phyloP scores from a whole-genome alignment of 2,797 vertebrate species.

The Sebastes goodei region DNA sequence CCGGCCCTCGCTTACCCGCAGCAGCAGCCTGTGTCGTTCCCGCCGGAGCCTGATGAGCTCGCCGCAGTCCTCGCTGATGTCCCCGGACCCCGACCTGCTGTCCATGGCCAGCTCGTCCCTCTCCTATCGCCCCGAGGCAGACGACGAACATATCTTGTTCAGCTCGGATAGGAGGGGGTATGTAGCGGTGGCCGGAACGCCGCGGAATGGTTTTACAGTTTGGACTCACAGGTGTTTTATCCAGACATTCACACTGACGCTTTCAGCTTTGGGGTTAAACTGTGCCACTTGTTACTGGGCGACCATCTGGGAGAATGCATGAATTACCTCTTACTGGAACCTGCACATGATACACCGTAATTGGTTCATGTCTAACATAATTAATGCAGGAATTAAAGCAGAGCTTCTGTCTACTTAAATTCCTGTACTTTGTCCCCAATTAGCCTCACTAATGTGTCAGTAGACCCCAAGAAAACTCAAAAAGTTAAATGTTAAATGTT shows the following conservation, averaged over 20 bases:
- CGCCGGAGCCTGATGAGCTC: constrained; percentile 90
- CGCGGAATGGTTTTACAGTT: constrained; percentile 65
- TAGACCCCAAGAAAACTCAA: neutral
- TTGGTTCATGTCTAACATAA: neutral
- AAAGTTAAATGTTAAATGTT: neutral
- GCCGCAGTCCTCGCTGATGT: constrained; percentile 88
- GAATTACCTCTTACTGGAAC: neutral
- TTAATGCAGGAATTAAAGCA: neutral
- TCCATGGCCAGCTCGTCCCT: constrained; percentile 93
- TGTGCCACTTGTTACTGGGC: neutral
- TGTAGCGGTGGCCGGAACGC: constrained; percentile 56
- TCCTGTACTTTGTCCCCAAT: neutral
- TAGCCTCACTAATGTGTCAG: neutral
- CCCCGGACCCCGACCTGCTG: constrained; percentile 94
- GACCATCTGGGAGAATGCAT: neutral
- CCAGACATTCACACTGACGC: constrained; percentile 40
- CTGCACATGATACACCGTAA: neutral
- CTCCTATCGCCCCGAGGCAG: constrained; percentile 90
- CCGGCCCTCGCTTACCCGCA: constrained; percentile 87
- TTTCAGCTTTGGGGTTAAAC: constrained; percentile 12
- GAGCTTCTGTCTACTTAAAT: neutral
- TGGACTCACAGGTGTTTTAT: constrained; percentile 70
- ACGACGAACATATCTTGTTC: constrained; percentile 94
- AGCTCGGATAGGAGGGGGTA: constrained; percentile 95
- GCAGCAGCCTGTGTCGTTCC: constrained; percentile 93